These are phyloP conservation scores for Microvelia longipes DNA, from an alignment of 1,140 invertebrate genomes.

Conservation along the genomic window DNA sequence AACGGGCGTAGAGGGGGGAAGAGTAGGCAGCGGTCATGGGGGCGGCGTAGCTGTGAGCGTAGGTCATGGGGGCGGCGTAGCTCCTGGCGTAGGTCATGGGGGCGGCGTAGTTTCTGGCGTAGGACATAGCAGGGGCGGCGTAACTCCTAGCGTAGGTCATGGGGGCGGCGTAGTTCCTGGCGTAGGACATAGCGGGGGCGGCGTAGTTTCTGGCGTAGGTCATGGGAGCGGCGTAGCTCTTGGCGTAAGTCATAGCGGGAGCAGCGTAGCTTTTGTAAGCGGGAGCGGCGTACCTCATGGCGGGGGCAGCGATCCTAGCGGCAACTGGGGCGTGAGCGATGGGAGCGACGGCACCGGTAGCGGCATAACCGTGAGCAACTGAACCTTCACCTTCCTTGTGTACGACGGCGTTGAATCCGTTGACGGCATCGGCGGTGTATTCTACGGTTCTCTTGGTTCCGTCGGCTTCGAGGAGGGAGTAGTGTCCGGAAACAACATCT, in stretches of 20 bases:
- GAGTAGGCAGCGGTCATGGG: constrained; percentile 21
- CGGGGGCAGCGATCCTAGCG: not conserved
- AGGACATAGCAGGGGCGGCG: constrained; percentile 3
- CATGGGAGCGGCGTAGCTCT: no score
- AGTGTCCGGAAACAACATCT: constrained; percentile 25
- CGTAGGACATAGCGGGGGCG: no score
- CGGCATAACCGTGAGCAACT: constrained; percentile 31
- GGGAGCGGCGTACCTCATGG: not conserved
- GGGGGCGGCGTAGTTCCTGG: not conserved
- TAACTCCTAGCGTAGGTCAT: not conserved
- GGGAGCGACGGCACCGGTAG: constrained; percentile 28
- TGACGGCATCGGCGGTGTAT: no score
- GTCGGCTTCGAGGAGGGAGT: constrained; percentile 29
- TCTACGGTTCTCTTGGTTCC: no score
- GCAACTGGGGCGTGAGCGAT: not conserved
- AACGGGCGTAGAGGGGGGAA: no score
- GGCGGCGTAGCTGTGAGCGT: constrained; percentile 36
- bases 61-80: constrained; percentile 26
- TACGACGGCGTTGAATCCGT: no score
- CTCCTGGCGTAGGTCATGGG: constrained; percentile 2
- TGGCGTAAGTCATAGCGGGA: not conserved
- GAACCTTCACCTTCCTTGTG: no score
- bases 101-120: constrained; percentile 6
- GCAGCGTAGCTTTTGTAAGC: not conserved
- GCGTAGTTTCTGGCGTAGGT: not conserved